phyloP scores from a whole-genome alignment of 2,888 invertebrate species.

The Molanna angustata region DNA sequence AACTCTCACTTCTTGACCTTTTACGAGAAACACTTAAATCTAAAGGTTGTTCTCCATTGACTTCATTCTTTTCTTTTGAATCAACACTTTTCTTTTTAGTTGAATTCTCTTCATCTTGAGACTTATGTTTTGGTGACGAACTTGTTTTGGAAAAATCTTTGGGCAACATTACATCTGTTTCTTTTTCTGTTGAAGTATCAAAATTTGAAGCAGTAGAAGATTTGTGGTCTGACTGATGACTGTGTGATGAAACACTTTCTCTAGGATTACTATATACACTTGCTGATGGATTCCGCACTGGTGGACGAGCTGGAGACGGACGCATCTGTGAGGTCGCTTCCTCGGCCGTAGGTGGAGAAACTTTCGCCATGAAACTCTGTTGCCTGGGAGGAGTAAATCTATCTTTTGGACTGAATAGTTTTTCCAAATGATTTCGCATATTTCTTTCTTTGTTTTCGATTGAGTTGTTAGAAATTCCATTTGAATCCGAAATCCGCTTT shows the following conservation, averaged over 20 bases:
- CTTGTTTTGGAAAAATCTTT: slow-evolving; percentile 41
- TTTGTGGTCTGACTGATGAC: slow-evolving; percentile 2
- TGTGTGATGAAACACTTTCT: slow-evolving; percentile 35
- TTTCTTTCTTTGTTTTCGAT: slow-evolving; percentile 24
- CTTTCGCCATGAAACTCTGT: slow-evolving; percentile 50
- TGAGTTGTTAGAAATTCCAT: slow-evolving; percentile 11
- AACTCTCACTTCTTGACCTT: slow-evolving; percentile 46
- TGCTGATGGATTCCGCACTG: slow-evolving; percentile 36
- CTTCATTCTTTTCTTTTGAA: slow-evolving; percentile 39
- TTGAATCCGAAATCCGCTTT: slow-evolving; percentile 34
- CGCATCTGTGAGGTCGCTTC: slow-evolving; percentile 62
- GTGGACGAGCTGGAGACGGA: slow-evolving; percentile 65
- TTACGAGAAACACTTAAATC: slow-evolving; percentile 68
- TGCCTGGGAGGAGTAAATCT: slow-evolving; percentile 57
- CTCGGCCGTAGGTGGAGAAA: slow-evolving; percentile 65
- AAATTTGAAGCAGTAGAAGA: neutral
- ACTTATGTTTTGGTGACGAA: slow-evolving; percentile 33
- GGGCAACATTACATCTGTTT: slow-evolving; percentile 36
- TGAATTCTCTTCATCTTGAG: slow-evolving; percentile 43
- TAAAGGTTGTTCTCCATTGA: slow-evolving; percentile 65
- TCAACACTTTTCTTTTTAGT: slow-evolving; percentile 6
- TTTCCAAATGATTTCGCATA: slow-evolving; percentile 27
- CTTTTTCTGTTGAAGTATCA: neutral
- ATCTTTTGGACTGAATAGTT: slow-evolving; percentile 39
- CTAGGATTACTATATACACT: slow-evolving; percentile 38